Base-by-base conservation (phyloP, 2,797 vertebrate species). In the Bradypus variegatus region DNA sequence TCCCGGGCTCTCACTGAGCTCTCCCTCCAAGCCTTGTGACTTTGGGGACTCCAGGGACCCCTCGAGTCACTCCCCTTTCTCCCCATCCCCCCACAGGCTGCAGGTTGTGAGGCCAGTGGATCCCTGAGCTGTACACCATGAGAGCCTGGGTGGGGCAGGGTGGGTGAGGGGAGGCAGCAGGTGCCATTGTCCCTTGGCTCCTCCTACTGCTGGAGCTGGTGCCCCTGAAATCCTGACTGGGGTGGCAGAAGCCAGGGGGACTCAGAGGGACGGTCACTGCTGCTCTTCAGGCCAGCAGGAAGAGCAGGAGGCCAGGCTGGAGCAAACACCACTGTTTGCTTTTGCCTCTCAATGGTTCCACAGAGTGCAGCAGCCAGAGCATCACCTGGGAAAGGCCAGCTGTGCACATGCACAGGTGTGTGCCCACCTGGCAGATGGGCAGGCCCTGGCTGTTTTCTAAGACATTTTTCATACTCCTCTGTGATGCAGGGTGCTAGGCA, bases 251-350 rank as follows among this genome's bases (percentile, higher is more conserved):
- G 29, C 65, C 55, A 33, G 3, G 11, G 16, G 73, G 82, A 76
- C 21, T 50, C 67, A 48, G 38, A 83, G 25, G 50, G 55, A 67
- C n/a, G 18, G 16, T 9, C 33, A 15, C 33, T 18, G 14, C 67
- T 36, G 6, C 67, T 16, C 67, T 2, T 36, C 16, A 33, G 6
- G 50, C 88, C n/a, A n/a, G 27, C 65, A 48, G 58, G 80, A 38
- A 77, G 38, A 94, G 86, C 95, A 96, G 94, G 86, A 95, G 94
- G 92, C 80, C 76, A 31, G 73, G 48, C 67, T 33, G 0, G 3
- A 88, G 91, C 94, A 95, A 94, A 95, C 64, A 93, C 33, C 29
- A 78, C 27, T 95, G 81, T 96, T 95, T 95, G 90, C 73, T 89
- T 94, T 95, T 77, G 70, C 75, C 85, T 82, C 10, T 1, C 36